Base-by-base conservation (phyloP, 2,113 vertebrate species). In the Cathartes aura region DNA sequence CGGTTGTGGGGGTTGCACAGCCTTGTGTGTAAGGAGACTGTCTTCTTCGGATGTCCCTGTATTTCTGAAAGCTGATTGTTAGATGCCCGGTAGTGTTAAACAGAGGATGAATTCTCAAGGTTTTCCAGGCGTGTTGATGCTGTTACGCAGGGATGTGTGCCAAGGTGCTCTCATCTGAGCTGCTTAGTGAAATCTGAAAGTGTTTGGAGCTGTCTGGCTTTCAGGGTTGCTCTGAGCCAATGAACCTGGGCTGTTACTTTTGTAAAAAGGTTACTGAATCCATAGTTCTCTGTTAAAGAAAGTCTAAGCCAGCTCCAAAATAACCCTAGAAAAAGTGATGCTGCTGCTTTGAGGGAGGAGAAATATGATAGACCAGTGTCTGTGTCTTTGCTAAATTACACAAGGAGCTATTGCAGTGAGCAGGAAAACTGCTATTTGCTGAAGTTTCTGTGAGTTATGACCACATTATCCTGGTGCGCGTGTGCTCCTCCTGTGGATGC, bases 381-480 rank as follows among this genome's bases (percentile, higher is more conserved):
- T 87, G 70, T 80, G 62, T n/a, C 74, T 87, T 60, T 73, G 40
- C 32, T 90, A 48, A 95, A 93, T 87, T 88, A 83, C 2, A 42
- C 48, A n/a, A 82, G 75, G 55, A 82, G 43, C 27, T 67, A 5
- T 75, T 82, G 71, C 48, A 58, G 64, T 36, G 66, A 71, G 92
- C 34, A 76, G 74, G 48, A 71, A 56, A 79, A 27, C 50, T 92
- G 82, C 32, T 0, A 4, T 45, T 76, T 79, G 55, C 36, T 95
- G 67, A 23, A 85, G 75, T 45, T 32, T n/a, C 32, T 70, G 40
- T 93, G 95, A 96, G 76, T 80, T 97, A 91, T 0, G 29, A 66
- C 30, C 74, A 43, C 55, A 29, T 93, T 94, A 70, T 79, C 34
- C 43, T 16, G 42, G 45, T 62, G 80, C 1, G 14, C 6, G 7